A percentile compares a stretch with the other conserved stretches of the same genome.
Evolutionary conservation across 1,140 invertebrate genomes (phyloP).

Genomic region (Tenebrio molitor): DNA sequence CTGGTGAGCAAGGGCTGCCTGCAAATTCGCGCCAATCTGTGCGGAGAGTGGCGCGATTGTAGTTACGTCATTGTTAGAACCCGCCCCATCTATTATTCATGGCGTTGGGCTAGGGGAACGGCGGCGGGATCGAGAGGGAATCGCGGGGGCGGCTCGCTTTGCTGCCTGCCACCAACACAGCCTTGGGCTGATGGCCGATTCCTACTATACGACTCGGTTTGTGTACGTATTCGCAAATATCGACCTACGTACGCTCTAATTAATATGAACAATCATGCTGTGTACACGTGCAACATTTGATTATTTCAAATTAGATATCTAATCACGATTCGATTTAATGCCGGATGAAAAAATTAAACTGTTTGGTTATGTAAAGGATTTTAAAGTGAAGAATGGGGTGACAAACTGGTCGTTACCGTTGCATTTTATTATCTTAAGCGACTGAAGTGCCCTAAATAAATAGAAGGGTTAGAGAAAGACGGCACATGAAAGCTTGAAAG

Average conservation of each 20-base stretch:
- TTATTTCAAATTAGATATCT: no score
- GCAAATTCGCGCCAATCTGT: conserved; percentile 66
- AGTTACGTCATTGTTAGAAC: conserved; percentile 68
- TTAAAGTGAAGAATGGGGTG: no score
- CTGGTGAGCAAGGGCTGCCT: conserved; percentile 50
- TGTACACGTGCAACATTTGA: no score
- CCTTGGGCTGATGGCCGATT: conserved; percentile 55
- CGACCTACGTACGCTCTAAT: conserved; percentile 36
- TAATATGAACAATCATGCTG: conserved; percentile 39
- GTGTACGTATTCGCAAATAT: conserved; percentile 44
- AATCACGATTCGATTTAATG: no score
- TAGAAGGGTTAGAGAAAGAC: no score
- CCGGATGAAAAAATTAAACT: no score
- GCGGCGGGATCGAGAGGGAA: conserved; percentile 15
- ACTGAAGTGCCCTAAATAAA: no score
- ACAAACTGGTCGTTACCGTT: no score
- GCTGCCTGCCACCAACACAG: conserved; percentile 37
- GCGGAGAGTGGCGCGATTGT: conserved; percentile 65
- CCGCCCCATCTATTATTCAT: conserved; percentile 68
- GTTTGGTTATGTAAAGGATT: no score
- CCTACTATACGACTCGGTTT: conserved; percentile 26
- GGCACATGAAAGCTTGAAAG: no score
- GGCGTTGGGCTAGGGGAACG: conserved; percentile 54
- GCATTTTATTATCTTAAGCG: no score
- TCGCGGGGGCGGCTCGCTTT: conserved; percentile 46